Evolutionary conservation across 2,113 vertebrate genomes (phyloP), one percentile per base, ranked within the genome.

Genomic region (Sebastes fasciatus): DNA sequence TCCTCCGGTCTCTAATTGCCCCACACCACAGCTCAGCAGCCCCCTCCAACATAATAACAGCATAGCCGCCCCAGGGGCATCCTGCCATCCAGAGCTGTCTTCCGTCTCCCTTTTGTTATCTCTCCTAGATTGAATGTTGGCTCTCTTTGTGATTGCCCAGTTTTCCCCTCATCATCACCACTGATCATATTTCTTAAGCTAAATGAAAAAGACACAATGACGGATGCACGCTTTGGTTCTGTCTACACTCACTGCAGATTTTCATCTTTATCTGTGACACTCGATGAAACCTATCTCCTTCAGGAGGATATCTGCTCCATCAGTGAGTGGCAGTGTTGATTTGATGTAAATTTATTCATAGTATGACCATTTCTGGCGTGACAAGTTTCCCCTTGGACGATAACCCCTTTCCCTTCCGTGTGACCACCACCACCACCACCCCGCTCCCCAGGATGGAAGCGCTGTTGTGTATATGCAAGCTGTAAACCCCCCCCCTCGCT

Each of bases 41-140:
- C 85, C 90, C 85, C 85, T 91, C 93, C 91, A 92, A 89, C 88
- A 92, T 93, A 93, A 92, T 94, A 94, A 92, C 90, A 88, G 86
- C 77, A 76, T 62, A 90, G 81, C 84, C 21, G 76, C 92, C 93
- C 86, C 81, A 86, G 92, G 92, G 93, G 82, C 91, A 89, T 88
- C 86, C 82, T 87, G 74, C 86, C 89, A 94, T 93, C 88, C 91
- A 68, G 83, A 76, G 83, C 87, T 80, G 79, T 85, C 82, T 77
- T 82, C 83, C 52, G 52, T 86, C 66, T 84, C 88, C 78, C 80
- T 83, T 94, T 92, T 93, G 89, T 92, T 91, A 90, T 90, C 81
- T 86, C 66, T 72, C 82, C 66, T 55, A 90, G 86, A 92, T 93
- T 93, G 82, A 92, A 93, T 91, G 87, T 88, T 83, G 75, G 64